phyloP scores from a whole-genome alignment of 2,797 vertebrate species.

The Gobionotothen gibberifrons region DNA sequence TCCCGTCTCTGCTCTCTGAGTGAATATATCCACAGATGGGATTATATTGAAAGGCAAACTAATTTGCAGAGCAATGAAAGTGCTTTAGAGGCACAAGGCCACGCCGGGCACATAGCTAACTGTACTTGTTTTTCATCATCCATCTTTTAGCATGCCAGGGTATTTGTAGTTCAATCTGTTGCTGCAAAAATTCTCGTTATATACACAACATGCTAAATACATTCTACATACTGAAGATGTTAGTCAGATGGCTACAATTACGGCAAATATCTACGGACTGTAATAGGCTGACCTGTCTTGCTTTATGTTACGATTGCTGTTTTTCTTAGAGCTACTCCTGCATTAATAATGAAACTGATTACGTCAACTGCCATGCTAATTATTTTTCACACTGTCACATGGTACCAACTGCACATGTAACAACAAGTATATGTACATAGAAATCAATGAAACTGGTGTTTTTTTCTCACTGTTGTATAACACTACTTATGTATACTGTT shows the following conservation, averaged over 20 bases:
- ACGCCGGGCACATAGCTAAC: slow-evolving; percentile 51
- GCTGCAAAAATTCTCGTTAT: slow-evolving; percentile 13
- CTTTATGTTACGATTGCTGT: neutral
- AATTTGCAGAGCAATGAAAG: slow-evolving; percentile 73
- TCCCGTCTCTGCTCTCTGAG: slow-evolving; percentile 66
- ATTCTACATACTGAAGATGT: slow-evolving; percentile 4
- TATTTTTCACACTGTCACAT: slow-evolving; percentile 24
- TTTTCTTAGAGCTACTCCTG: slow-evolving; percentile 17
- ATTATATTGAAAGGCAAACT: slow-evolving; percentile 71
- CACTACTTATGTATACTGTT: neutral
- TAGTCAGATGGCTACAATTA: slow-evolving; percentile 12
- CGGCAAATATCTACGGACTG: neutral
- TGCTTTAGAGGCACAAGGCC: slow-evolving; percentile 69
- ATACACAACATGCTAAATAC: slow-evolving; percentile 11
- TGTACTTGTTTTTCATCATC: slow-evolving; percentile 56
- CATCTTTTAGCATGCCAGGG: slow-evolving; percentile 23
- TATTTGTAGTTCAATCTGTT: slow-evolving; percentile 16
- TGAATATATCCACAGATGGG: slow-evolving; percentile 77
- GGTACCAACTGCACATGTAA: neutral
- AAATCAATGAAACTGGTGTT: neutral
- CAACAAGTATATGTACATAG: neutral
- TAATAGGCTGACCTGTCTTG: neutral
- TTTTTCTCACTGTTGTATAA: neutral
- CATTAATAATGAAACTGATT: slow-evolving; percentile 40
- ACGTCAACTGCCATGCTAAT: slow-evolving; percentile 1